A percentile compares a stretch with the other conserved stretches of the same genome.
Evolutionary conservation across 2,888 invertebrate genomes (phyloP).

Genomic region (Tupiocoris notatus): DNA sequence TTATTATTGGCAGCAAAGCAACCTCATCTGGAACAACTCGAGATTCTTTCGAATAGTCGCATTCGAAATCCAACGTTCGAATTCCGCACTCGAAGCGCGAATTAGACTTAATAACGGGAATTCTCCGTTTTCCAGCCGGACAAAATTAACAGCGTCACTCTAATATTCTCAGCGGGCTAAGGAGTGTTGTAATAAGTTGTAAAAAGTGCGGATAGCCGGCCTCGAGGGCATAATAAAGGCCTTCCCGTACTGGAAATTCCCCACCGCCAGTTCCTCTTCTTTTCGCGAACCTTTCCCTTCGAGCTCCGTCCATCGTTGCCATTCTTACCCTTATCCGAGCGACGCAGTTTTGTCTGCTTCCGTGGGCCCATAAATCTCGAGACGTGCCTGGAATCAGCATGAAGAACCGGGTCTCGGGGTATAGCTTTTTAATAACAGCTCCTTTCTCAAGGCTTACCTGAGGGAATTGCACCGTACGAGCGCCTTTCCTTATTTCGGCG

Average conservation of each 20-base stretch:
- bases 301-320: background rate
- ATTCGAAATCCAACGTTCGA: no score
- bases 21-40: no score
- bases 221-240: slow-evolving; percentile 31
- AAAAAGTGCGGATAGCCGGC: slow-evolving; percentile 28
- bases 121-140: no score
- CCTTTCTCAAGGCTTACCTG: slow-evolving; percentile 30
- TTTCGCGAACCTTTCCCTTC: background rate
- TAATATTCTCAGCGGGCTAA: background rate
- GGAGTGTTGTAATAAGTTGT: background rate
- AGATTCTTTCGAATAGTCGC: no score
- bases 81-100: no score
- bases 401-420: background rate
- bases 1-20: no score
- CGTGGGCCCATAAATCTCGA: slow-evolving; percentile 23
- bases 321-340: background rate
- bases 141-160: no score
- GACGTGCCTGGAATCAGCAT: slow-evolving; percentile 35
- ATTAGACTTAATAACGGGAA: no score
- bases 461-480: background rate
- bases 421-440: slow-evolving; percentile 36
- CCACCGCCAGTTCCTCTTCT: background rate
- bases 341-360: slow-evolving; percentile 13
- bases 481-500: background rate
- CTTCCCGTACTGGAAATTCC: background rate